Percentiles rank a stretch among this genome's conserved stretches.
Evolutionary conservation across 2,113 vertebrate species (phyloP).

Genomic region (Mirza zaza): DNA sequence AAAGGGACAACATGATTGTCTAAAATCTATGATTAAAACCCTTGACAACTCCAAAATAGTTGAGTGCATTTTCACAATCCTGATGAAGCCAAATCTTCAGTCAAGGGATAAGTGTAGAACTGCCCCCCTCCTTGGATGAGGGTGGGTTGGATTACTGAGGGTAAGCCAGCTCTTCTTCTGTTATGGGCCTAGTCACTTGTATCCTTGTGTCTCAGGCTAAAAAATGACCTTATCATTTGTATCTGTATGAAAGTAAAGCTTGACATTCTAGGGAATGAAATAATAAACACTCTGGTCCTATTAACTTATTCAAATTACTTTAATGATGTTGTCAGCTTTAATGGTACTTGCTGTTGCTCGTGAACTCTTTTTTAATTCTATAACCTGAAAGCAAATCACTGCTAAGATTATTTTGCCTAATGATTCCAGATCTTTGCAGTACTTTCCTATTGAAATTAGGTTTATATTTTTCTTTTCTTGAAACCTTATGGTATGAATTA

Average conservation of each 20-base stretch:
- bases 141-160: background rate
- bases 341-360: background rate
- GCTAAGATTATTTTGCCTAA: slow-evolving; percentile 12
- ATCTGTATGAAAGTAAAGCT: background rate
- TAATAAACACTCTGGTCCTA: background rate
- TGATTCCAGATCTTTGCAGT: background rate
- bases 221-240: background rate
- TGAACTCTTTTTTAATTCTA: background rate
- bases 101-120: background rate
- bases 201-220: background rate
- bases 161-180: background rate
- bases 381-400: background rate
- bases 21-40: slow-evolving; percentile 3
- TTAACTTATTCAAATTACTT: background rate
- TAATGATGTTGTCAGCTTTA: background rate
- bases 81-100: background rate
- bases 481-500: background rate
- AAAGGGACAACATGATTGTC: background rate
- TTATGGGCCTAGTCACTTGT: background rate
- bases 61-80: background rate
- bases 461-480: background rate
- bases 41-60: background rate
- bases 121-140: background rate
- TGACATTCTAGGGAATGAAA: background rate
- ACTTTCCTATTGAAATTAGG: background rate